phyloP scores from a whole-genome alignment of 2,113 vertebrate species.

The Coracopsis vasa region DNA sequence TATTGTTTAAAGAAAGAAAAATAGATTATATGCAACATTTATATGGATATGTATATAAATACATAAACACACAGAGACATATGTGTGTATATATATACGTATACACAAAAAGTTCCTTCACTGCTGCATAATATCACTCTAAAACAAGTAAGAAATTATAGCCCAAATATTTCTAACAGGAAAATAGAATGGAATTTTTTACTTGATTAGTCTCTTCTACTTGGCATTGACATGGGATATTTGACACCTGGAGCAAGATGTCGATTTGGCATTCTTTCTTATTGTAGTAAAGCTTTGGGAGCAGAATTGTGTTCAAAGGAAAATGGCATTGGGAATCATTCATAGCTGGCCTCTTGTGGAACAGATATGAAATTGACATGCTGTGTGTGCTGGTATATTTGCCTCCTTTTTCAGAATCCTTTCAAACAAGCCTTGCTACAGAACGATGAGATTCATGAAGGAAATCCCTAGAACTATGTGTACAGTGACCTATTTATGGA shows the following conservation, averaged over 20 bases:
- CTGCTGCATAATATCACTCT: background rate
- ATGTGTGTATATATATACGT: too few species aligned
- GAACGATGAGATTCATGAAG: background rate
- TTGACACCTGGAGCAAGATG: background rate
- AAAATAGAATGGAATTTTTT: background rate
- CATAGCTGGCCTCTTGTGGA: background rate
- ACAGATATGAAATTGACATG: background rate
- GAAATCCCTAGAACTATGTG: constrained; percentile 10
- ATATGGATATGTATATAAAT: background rate
- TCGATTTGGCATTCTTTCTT: background rate
- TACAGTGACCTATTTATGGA: background rate
- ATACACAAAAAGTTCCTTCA: background rate
- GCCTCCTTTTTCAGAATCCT: background rate
- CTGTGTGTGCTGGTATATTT: background rate
- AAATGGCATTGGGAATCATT: background rate
- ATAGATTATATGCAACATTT: background rate
- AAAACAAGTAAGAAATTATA: background rate
- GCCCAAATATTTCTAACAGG: background rate
- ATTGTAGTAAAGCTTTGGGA: background rate
- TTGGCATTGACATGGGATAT: background rate
- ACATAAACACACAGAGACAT: background rate
- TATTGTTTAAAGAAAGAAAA: background rate
- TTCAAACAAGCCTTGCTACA: background rate
- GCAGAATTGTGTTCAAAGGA: background rate
- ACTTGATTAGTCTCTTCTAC: background rate